phyloP scores from a whole-genome alignment of 2,888 invertebrate genomes.

The Microdon myrmicae region DNA sequence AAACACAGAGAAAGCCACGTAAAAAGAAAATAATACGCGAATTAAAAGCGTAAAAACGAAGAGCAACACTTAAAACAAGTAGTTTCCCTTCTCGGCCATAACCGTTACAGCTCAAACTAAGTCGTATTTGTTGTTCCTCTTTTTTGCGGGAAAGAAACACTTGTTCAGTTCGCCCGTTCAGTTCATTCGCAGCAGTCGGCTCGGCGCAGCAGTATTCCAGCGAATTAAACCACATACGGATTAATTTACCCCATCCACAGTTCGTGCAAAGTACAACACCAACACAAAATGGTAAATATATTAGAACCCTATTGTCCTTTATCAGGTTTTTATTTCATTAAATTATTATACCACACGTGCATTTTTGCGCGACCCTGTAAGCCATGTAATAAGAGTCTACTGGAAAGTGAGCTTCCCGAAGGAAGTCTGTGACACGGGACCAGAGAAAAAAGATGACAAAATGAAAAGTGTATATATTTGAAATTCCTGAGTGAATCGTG shows the following conservation, averaged over 20 bases:
- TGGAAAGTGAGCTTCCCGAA: conserved; percentile 16
- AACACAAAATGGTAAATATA: too few relatives aligned
- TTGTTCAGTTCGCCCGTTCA: conserved; percentile 18
- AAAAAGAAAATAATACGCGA: conserved; percentile 8
- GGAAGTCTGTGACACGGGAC: too few relatives aligned
- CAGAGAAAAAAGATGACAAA: neutral
- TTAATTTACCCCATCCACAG: too few relatives aligned
- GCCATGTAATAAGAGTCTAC: too few relatives aligned
- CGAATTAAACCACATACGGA: neutral
- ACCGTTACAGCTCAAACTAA: conserved; percentile 8
- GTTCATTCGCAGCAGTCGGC: conserved; percentile 5
- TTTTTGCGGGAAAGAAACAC: conserved; percentile 42
- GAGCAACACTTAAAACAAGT: conserved; percentile 2
- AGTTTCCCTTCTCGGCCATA: neutral
- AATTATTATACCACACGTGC: too few relatives aligned
- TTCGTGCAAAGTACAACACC: too few relatives aligned
- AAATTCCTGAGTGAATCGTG: conserved; percentile 25
- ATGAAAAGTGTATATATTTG: too few relatives aligned
- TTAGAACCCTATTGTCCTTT: too few relatives aligned
- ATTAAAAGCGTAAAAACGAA: conserved; percentile 1
- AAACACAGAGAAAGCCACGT: neutral
- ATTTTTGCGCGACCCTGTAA: too few relatives aligned
- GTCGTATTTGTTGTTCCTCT: conserved; percentile 22
- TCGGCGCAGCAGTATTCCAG: conserved; percentile 30
- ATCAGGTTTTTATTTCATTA: too few relatives aligned